Evolutionary conservation across 1,140 invertebrate species (phyloP).

Genomic region (Eupeodes corollae): DNA sequence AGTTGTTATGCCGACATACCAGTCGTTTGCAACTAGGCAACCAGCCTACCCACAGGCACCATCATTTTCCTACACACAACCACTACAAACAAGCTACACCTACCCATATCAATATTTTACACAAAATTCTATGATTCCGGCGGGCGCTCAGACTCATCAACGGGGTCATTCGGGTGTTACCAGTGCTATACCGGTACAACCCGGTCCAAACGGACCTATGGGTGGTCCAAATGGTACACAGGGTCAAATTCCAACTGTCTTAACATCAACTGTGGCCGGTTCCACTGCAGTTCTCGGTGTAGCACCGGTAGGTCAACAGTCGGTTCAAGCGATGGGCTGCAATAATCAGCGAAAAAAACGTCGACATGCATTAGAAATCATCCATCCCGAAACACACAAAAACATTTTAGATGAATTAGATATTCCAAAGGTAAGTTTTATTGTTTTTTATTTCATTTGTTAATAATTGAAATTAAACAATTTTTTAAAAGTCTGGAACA

Average conservation of each 20-base stretch:
- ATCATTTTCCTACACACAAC: slow-evolving; percentile 10
- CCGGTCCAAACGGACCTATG: slow-evolving; percentile 21
- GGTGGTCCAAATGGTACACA: slow-evolving; percentile 18
- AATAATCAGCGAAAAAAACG: slow-evolving; percentile 11
- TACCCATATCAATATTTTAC: slow-evolving; percentile 24
- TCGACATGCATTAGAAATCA: slow-evolving; percentile 23
- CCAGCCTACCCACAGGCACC: slow-evolving; percentile 15
- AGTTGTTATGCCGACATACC: slow-evolving; percentile 19
- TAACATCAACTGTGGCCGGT: slow-evolving; percentile 19
- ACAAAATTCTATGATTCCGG: slow-evolving; percentile 16
- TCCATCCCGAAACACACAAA: slow-evolving; percentile 26
- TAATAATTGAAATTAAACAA: not conserved
- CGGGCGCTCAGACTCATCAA: slow-evolving; percentile 14
- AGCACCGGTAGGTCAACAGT: slow-evolving; percentile 12
- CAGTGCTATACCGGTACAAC: slow-evolving; percentile 21
- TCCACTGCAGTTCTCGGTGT: slow-evolving; percentile 20
- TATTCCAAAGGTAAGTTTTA: slow-evolving; percentile 15
- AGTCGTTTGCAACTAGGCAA: slow-evolving; percentile 20
- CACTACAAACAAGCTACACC: slow-evolving; percentile 18
- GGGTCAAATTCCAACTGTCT: slow-evolving; percentile 12
- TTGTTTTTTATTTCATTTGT: not conserved
- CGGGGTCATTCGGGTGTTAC: slow-evolving; percentile 20
- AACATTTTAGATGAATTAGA: slow-evolving; percentile 31
- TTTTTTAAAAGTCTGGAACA: slow-evolving; percentile 11
- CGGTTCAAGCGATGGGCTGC: slow-evolving; percentile 15